Percentiles rank a stretch among this genome's conserved stretches.
These are phyloP conservation scores for Trematomus bernacchii DNA, from an alignment of 2,797 vertebrate species.

Conservation along the genomic window DNA sequence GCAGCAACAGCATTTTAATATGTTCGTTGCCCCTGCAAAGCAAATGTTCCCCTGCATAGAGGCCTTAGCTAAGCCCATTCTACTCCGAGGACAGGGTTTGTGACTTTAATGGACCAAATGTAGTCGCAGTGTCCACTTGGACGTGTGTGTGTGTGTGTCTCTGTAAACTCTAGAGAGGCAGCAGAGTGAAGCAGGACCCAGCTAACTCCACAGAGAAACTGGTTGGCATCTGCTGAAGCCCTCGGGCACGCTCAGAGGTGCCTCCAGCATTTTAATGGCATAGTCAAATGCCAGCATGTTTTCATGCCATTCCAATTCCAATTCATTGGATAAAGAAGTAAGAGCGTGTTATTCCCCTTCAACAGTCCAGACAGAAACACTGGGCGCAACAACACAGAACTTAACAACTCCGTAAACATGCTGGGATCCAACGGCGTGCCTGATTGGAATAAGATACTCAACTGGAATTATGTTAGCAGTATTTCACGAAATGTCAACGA, in stretches of 20 bases:
- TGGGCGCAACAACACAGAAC: constrained; percentile 78
- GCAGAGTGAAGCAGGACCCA: constrained; percentile 78
- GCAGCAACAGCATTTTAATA: constrained; percentile 46
- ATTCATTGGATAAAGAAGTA: constrained; percentile 86
- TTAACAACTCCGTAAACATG: constrained; percentile 75
- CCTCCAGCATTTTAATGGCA: constrained; percentile 91
- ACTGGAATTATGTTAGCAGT: constrained; percentile 50
- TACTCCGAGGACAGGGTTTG: constrained; percentile 72
- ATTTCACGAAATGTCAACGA: constrained; percentile 43
- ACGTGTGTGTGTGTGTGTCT: constrained; percentile 33
- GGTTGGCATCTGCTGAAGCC: constrained; percentile 86
- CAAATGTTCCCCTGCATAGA: constrained; percentile 47
- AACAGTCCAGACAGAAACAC: constrained; percentile 79
- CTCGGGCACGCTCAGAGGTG: constrained; percentile 86
- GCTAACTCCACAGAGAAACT: constrained; percentile 79
- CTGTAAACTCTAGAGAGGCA: constrained; percentile 69
- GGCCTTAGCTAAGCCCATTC: constrained; percentile 66
- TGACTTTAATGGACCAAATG: constrained; percentile 72
- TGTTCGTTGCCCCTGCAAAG: constrained; percentile 43
- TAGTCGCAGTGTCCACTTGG: constrained; percentile 60
- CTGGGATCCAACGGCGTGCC: constrained; percentile 71
- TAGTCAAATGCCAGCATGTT: constrained; percentile 89
- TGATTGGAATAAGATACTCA: constrained; percentile 73
- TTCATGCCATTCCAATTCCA: constrained; percentile 88
- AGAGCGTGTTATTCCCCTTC: constrained; percentile 81